phyloP scores from a whole-genome alignment of 1,140 invertebrate species.

The Cheumatopsyche charites region DNA sequence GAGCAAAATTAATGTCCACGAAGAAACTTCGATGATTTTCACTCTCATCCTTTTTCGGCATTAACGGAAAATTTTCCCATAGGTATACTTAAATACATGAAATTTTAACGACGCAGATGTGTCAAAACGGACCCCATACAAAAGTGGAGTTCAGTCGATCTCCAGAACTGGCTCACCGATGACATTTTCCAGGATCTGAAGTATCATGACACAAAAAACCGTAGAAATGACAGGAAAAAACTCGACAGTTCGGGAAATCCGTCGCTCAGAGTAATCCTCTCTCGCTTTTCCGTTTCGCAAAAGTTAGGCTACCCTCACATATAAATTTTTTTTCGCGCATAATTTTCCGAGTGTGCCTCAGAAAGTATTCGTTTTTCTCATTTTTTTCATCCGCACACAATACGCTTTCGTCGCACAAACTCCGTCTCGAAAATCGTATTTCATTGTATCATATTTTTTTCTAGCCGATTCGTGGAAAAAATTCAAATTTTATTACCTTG shows the following conservation, averaged over 20 bases:
- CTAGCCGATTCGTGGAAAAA: background rate
- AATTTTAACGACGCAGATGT: background rate
- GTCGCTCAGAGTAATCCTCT: slow-evolving; percentile 11
- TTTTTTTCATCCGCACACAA: too few species aligned
- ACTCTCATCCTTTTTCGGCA: too few species aligned
- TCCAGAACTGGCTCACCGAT: background rate
- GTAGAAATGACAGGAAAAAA: slow-evolving; percentile 21
- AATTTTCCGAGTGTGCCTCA: background rate
- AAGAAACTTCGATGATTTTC: too few species aligned
- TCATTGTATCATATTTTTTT: background rate
- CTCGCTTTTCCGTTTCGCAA: slow-evolving; percentile 1
- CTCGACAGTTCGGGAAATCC: slow-evolving; percentile 19
- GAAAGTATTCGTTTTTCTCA: slow-evolving; percentile 13
- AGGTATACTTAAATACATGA: background rate
- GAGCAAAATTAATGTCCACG: too few species aligned
- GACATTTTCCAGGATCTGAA: background rate
- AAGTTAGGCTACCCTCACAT: background rate
- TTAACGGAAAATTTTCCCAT: background rate
- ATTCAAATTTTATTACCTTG: slow-evolving; percentile 7
- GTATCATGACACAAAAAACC: background rate
- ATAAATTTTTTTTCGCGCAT: slow-evolving; percentile 5
- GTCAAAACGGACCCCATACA: background rate
- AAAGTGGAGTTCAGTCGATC: background rate
- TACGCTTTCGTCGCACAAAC: background rate
- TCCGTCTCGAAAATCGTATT: background rate